Base-by-base conservation (phyloP, 2,113 vertebrate species). In the Varanus salvator region DNA sequence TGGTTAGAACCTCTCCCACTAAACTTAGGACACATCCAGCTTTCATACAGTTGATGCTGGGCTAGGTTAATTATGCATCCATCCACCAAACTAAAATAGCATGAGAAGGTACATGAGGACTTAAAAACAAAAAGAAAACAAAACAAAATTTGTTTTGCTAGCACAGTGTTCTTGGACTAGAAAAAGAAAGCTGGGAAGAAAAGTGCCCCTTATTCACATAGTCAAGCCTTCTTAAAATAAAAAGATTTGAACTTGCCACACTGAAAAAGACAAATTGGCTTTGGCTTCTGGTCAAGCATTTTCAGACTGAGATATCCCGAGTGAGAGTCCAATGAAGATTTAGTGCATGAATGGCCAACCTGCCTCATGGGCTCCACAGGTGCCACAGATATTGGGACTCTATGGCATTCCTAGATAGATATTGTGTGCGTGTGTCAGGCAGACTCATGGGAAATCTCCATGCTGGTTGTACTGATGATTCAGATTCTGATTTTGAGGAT, bases 51-150 rank as follows among this genome's bases (percentile, higher is more conserved):
- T 96, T 97, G 96, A 96, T 94, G 95, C 93, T 94, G 74, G 92
- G 96, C 96, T 96, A 97, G 96, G 93, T 96, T 96, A 97, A 97
- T 97, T 97, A 97, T 95, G 95, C n/a, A 34, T 17, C 34, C 3
- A 95, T 96, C 94, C 95, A 95, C 90, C 92, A 93, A 88, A 94
- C 95, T 92, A 95, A 95, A 95, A 95, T 88, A 96, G 94, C 94
- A 96, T 94, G 93, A 95, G 91, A 94, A 95, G 94, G 95, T 93
- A 94, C 89, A 96, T 2, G 84, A 95, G 90, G 92, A 85, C 92
- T 96, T 21, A 82, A 21, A 96, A 92, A 89, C 90, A n/a, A 91
- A 57, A 23, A 34, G 64, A n/a, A 60, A n/a, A 82, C 31, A n/a
- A 8, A 1, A 17, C 52, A 50, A 34, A 60, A 60, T 95, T 95